These are phyloP conservation scores for Neomonachus schauinslandi DNA, from an alignment of 2,113 vertebrate species.

Conservation along the genomic window DNA sequence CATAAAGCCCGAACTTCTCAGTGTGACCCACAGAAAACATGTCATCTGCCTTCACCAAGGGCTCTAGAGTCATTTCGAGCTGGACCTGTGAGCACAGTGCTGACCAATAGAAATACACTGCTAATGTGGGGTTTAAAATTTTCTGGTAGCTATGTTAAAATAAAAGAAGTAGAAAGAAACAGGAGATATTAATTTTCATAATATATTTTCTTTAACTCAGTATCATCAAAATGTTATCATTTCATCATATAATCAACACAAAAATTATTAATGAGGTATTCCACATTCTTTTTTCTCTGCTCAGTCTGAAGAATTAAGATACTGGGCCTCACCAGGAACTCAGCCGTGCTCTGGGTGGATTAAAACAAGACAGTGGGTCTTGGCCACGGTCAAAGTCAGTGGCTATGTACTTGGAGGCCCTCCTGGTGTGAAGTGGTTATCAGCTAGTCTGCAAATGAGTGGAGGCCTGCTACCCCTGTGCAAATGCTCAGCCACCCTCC, in stretches of 20 bases:
- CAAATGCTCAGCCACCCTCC: not conserved
- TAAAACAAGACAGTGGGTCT: not conserved
- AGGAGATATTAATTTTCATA: not conserved
- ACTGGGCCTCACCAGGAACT: not conserved
- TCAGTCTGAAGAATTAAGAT: not conserved
- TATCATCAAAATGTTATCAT: not conserved
- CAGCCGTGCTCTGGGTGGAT: fast-evolving
- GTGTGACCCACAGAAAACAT: too few species aligned
- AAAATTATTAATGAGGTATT: not conserved
- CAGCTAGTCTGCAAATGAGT: not conserved
- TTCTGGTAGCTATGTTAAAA: not conserved
- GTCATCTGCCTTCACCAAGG: not conserved
- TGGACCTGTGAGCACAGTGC: not conserved
- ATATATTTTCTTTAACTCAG: not conserved
- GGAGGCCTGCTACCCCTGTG: not conserved
- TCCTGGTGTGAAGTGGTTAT: too few species aligned
- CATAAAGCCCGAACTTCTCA: not conserved
- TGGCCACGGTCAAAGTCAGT: not conserved
- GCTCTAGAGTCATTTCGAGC: not conserved
- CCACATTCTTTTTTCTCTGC: not conserved
- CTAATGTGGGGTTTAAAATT: not conserved
- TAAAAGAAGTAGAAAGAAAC: not conserved
- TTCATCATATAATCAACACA: not conserved
- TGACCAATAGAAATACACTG: not conserved
- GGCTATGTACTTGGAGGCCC: not conserved